These are phyloP conservation scores for Macrostomum lignano DNA, from an alignment of 1,140 invertebrate genomes.

Conservation along the genomic window DNA sequence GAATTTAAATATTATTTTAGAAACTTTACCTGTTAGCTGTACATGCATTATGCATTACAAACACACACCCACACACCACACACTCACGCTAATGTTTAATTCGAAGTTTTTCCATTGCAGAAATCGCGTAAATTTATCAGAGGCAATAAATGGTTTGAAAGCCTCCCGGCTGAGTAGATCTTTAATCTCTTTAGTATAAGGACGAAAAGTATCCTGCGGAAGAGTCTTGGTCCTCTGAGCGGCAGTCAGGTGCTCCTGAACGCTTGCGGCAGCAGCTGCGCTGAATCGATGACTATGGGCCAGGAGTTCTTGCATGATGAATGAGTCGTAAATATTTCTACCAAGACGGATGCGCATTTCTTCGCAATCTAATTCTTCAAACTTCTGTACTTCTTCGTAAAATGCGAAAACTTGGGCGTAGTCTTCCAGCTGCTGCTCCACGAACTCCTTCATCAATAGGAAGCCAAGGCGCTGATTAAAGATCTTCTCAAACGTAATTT, in stretches of 20 bases:
- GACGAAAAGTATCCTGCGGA: no score
- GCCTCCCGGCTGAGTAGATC: not conserved
- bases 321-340: slow-evolving; percentile 92
- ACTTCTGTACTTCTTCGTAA: slow-evolving; percentile 96
- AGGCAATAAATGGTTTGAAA: slow-evolving; percentile 29
- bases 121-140: slow-evolving; percentile 95
- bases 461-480: slow-evolving; percentile 89
- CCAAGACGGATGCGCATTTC: slow-evolving; percentile 77
- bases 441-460: slow-evolving; percentile 96
- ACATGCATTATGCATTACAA: not conserved
- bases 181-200: no score
- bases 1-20: no score
- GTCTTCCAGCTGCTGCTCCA: slow-evolving; percentile 76
- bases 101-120: slow-evolving; percentile 99
- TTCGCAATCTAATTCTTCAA: slow-evolving; percentile 81
- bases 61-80: not conserved
- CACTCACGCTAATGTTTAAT: slow-evolving; percentile 70
- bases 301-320: slow-evolving; percentile 97
- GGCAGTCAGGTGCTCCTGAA: no score
- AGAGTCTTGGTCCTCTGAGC: no score
- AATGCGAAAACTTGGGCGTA: slow-evolving; percentile 86
- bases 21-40: no score
- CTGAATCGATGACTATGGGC: slow-evolving; percentile 83
- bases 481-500: slow-evolving; percentile 98
- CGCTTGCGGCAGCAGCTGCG: no score